These are phyloP conservation scores for Mnemiopsis leidyi DNA, from an alignment of 37 sponge, comb jelly and placozoan species.

Conservation along the genomic window DNA sequence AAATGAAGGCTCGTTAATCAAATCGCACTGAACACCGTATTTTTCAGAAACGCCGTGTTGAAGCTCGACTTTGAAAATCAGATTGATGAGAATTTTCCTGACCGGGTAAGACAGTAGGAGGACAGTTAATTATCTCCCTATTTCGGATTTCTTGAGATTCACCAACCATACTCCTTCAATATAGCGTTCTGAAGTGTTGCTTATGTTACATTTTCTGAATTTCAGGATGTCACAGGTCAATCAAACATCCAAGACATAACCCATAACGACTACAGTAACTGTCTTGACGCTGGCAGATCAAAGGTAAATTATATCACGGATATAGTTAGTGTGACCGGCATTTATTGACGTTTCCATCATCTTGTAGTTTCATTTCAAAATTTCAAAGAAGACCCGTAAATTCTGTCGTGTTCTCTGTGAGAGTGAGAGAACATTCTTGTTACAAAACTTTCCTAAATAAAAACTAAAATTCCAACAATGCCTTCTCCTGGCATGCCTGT, in stretches of 20 bases:
- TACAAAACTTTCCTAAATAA: no score
- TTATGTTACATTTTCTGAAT: neutral
- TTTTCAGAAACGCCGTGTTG: neutral
- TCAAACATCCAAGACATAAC: neutral
- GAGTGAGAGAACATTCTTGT: no score
- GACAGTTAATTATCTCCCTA: neutral
- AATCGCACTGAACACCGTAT: neutral
- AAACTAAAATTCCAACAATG: no score
- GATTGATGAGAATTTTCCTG: conserved; percentile 5
- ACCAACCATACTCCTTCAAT: neutral
- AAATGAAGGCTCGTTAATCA: neutral
- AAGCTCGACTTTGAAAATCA: neutral
- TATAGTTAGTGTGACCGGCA: no score
- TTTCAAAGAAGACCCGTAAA: no score
- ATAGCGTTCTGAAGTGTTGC: neutral
- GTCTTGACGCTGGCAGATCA: neutral
- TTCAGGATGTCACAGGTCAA: neutral
- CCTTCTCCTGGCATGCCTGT: no score
- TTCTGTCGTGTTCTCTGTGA: no score
- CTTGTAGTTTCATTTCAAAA: no score
- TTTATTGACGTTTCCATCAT: no score
- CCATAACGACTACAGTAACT: neutral
- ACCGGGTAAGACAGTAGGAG: neutral
- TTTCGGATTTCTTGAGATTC: no score
- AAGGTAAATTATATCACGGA: neutral